Evolutionary conservation across 2,888 invertebrate species (phyloP), one percentile per base, ranked within the genome.

Genomic region (Leptodirus hochenwartii): DNA sequence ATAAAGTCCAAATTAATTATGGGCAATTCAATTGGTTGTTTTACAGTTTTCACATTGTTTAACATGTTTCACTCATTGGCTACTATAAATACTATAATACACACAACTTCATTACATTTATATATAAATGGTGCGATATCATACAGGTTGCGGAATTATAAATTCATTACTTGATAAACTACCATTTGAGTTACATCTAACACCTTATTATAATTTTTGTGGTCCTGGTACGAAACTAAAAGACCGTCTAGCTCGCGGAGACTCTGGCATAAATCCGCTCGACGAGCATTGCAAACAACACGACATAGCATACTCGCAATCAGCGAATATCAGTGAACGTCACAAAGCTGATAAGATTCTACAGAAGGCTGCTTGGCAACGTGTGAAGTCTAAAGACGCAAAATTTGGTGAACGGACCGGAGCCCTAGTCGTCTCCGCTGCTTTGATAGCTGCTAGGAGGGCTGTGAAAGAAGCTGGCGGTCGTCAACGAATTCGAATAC

Each of bases 281-380:
- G 51, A 51, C 38, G 32, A 28, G 11, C 46, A 45, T 10, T 49
- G 47, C 32, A 46, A 45, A 34, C 32, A 43, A 10, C 49, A 47
- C 38, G 50, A 50, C 37, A 49, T 49, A 23, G 43, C 44, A 3
- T 50, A 51, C 34, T 35, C 33, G 4, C 17, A 37, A 17, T 13
- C 31, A 26, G 34, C 33, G 15, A 34, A 38, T 34, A 30, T 43
- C 30, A 13, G 27, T 10, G 31, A 37, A 25, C 39, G 50, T 25
- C 43, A 51, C 35, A 35, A 38, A 29, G 54, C 53, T 2, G 53
- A 57, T 41, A 36, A 41, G 33, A 15, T 39, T 13, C 37, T 54
- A 8, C 39, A 41, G n/a, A 41, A 47, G 23, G 41, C 40, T 40
- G 52, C 49, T 15, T 42, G 36, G 43, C 17, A 45, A 24, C 36